phyloP scores from a whole-genome alignment of 2,888 invertebrate species.

The Phengaris arion region DNA sequence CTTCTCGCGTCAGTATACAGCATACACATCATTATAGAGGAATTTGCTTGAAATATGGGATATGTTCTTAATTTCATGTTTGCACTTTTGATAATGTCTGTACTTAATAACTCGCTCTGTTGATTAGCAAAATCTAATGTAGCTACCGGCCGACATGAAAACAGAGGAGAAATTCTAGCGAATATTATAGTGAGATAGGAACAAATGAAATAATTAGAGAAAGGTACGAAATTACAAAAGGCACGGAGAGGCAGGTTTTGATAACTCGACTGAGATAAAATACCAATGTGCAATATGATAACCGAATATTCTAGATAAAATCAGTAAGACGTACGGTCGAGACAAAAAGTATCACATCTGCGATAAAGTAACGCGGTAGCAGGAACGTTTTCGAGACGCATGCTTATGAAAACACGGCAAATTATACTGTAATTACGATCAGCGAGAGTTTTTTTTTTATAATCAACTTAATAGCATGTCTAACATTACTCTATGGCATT shows the following conservation, averaged over 20 bases:
- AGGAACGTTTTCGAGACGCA: constrained; percentile 20
- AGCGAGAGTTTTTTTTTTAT: constrained; percentile 61
- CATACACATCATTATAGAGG: not conserved
- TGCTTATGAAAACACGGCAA: constrained; percentile 34
- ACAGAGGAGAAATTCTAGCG: constrained; percentile 52
- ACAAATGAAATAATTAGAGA: constrained; percentile 52
- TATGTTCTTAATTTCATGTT: constrained; percentile 45
- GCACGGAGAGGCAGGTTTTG: constrained; percentile 50
- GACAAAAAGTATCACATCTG: constrained; percentile 17
- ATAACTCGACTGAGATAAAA: constrained; percentile 52
- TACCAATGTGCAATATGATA: constrained; percentile 52
- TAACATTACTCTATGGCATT: constrained; percentile 68
- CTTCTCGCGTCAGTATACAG: not conserved
- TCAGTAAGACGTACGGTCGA: not conserved
- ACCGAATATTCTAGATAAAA: constrained; percentile 37
- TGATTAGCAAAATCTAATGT: constrained; percentile 50
- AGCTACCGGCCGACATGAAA: constrained; percentile 44
- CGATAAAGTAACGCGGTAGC: constrained; percentile 27
- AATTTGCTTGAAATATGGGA: not conserved
- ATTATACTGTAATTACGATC: constrained; percentile 56
- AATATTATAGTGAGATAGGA: constrained; percentile 55
- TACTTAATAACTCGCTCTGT: constrained; percentile 33
- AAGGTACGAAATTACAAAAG: constrained; percentile 46
- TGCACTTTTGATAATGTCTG: constrained; percentile 31
- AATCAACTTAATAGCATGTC: constrained; percentile 60